Evolutionary conservation across 2,113 vertebrate species (phyloP).

Genomic region (Crotalus viridis): DNA sequence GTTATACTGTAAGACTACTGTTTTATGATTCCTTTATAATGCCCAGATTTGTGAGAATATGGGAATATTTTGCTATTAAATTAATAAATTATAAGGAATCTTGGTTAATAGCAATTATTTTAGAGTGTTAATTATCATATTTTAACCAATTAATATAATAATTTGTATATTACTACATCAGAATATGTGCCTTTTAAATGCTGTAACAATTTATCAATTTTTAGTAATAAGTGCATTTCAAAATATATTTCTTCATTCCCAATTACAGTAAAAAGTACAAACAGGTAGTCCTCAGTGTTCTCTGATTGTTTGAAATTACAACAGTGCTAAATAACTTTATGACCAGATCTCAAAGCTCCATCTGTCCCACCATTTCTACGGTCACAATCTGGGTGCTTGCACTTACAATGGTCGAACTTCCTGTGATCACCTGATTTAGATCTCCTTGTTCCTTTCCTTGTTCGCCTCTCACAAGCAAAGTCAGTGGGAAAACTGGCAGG

Average conservation of each 20-base stretch:
- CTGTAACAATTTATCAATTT: background rate
- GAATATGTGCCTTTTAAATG: background rate
- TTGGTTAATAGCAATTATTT: background rate
- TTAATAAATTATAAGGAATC: constrained; percentile 17
- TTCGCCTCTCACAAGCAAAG: background rate
- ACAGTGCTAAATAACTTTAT: background rate
- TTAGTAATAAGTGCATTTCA: background rate
- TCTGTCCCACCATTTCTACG: background rate
- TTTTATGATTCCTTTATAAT: background rate
- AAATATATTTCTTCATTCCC: background rate
- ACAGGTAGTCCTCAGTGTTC: background rate
- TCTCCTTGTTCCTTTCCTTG: background rate
- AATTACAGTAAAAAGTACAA: background rate
- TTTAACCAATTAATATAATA: background rate
- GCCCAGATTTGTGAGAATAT: background rate
- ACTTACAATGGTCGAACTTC: background rate
- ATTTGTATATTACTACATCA: background rate
- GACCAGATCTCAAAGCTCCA: background rate
- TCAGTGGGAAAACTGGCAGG: background rate
- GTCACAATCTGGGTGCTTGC: background rate
- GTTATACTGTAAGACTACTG: background rate
- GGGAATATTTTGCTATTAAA: background rate
- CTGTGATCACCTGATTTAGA: background rate
- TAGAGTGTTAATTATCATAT: background rate
- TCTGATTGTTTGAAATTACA: background rate